Evolutionary conservation across 2,113 vertebrate species (phyloP).

Genomic region (Embiotoca jacksoni): DNA sequence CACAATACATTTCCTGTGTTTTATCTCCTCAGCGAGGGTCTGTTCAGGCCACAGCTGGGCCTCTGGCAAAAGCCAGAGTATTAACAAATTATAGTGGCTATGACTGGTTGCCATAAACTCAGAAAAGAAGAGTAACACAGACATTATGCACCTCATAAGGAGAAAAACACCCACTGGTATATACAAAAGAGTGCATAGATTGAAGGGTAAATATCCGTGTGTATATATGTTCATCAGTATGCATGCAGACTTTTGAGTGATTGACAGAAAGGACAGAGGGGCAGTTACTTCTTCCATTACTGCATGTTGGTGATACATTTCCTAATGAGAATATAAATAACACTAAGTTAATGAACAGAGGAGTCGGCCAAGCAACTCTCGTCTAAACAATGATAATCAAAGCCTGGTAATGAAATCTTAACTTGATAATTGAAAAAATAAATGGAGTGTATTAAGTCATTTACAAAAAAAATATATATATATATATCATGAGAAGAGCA

Average conservation of each 20-base stretch:
- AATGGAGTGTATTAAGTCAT: slow-evolving; percentile 44
- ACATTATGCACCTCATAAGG: not conserved
- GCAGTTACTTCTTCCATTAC: slow-evolving; percentile 14
- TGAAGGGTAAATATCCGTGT: not conserved
- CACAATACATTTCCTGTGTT: slow-evolving; percentile 30
- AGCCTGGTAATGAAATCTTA: slow-evolving; percentile 56
- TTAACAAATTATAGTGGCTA: slow-evolving; percentile 18
- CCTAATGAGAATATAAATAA: slow-evolving; percentile 54
- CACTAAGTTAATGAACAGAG: slow-evolving; percentile 46
- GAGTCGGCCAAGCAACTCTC: slow-evolving; percentile 48
- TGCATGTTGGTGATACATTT: slow-evolving; percentile 3
- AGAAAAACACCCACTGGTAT: not conserved
- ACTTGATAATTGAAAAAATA: slow-evolving; percentile 65
- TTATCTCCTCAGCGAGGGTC: slow-evolving; percentile 24
- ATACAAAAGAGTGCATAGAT: not conserved
- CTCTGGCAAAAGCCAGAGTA: slow-evolving; percentile 32
- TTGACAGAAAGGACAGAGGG: slow-evolving; percentile 11
- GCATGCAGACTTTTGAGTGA: slow-evolving; percentile 11
- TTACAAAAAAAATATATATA: not conserved
- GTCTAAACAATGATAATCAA: slow-evolving; percentile 53
- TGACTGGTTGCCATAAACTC: not conserved
- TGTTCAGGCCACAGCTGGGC: slow-evolving; percentile 34
- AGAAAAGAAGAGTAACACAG: not conserved
- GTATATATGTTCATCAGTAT: not conserved
- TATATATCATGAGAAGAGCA: not conserved